Evolutionary conservation across 2,888 invertebrate genomes (phyloP).

Genomic region (Amiota communis): DNA sequence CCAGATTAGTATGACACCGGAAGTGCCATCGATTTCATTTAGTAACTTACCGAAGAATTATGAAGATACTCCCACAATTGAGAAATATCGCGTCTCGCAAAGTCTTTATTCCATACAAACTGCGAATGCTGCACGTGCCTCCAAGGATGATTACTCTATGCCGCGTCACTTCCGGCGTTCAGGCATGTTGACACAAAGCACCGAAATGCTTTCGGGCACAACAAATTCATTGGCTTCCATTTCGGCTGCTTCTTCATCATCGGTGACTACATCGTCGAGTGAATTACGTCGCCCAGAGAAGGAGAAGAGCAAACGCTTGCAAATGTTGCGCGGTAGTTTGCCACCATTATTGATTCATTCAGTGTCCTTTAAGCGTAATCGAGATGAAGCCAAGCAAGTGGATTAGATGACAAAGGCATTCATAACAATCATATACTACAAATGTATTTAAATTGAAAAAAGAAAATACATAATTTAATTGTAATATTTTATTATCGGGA

Average conservation of each 20-base stretch:
- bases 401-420: conserved; percentile 46
- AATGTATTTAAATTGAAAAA: not conserved
- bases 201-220: conserved; percentile 58
- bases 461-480: not conserved
- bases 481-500: not conserved
- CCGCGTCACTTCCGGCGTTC: conserved; percentile 77
- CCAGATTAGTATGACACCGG: conserved; percentile 73
- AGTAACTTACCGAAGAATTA: conserved; percentile 73
- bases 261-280: conserved; percentile 57
- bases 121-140: conserved; percentile 73
- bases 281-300: conserved; percentile 62
- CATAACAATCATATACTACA: not conserved
- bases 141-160: conserved; percentile 77
- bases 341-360: conserved; percentile 72
- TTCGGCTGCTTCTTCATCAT: conserved; percentile 48
- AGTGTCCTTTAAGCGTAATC: conserved; percentile 68
- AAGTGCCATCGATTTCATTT: conserved; percentile 73
- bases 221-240: conserved; percentile 55
- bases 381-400: conserved; percentile 65
- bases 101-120: conserved; percentile 75
- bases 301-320: conserved; percentile 72
- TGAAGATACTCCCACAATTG: conserved; percentile 73
- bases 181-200: conserved; percentile 69
- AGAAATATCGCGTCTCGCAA: conserved; percentile 71
- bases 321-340: conserved; percentile 69